A percentile compares a stretch with the other conserved stretches of the same genome.
Conservation (phyloP, 1,140 invertebrate genomes). For the Palaemon carinicauda region DNA sequence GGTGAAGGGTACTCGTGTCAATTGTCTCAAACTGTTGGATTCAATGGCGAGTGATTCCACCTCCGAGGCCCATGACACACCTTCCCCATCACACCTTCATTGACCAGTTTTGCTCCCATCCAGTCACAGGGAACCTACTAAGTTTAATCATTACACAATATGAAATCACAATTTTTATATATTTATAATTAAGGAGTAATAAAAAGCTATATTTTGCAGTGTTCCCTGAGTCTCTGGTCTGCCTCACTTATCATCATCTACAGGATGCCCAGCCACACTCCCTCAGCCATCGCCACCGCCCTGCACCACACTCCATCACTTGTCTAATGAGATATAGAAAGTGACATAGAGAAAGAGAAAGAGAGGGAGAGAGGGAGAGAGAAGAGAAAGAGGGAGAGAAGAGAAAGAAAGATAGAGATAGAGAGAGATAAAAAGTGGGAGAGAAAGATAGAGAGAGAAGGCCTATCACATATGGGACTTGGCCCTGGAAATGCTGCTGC, state of each 20-base stretch:
- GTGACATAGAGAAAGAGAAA: too few species aligned
- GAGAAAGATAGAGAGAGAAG: neutral
- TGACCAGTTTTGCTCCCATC: constrained; percentile 7
- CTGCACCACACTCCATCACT: constrained; percentile 52
- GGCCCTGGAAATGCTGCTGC: constrained; percentile 58
- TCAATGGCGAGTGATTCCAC: too few species aligned
- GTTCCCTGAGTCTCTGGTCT: constrained; percentile 37
- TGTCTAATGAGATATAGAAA: constrained; percentile 40
- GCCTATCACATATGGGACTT: constrained; percentile 58
- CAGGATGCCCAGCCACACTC: constrained; percentile 52
- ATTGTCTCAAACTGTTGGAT: neutral
- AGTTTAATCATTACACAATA: constrained; percentile 19
- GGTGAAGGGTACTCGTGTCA: neutral
- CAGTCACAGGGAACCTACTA: neutral
- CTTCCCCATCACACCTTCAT: constrained; percentile 16
- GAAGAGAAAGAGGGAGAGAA: too few species aligned
- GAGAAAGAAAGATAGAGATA: too few species aligned
- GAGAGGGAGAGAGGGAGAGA: too few species aligned
- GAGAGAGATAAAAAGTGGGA: neutral
- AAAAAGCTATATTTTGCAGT: constrained; percentile 24
- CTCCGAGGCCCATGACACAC: neutral
- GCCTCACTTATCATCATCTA: constrained; percentile 26
- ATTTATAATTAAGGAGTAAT: constrained; percentile 5
- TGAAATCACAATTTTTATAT: constrained; percentile 21
- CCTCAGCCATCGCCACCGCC: constrained; percentile 50